These are phyloP conservation scores for Smutsia temminckii DNA, from an alignment of 2,797 vertebrate genomes.

Conservation along the genomic window DNA sequence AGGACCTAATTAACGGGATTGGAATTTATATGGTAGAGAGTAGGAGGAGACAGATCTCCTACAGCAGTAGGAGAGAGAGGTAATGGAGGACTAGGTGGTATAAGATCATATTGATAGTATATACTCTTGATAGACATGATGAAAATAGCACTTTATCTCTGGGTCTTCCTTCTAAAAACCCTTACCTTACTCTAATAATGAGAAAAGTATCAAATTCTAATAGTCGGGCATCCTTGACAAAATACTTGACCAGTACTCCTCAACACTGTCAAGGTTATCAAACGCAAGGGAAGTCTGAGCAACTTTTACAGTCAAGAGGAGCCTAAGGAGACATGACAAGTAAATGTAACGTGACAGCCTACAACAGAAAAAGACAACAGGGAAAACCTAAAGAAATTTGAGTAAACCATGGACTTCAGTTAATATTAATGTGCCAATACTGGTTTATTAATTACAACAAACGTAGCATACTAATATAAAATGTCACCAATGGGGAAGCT, in stretches of 20 bases:
- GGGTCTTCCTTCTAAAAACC: constrained; percentile 9
- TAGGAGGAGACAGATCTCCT: neutral
- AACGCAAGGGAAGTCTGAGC: constrained; percentile 52
- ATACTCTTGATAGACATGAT: neutral
- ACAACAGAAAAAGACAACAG: constrained; percentile 39
- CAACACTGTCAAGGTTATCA: constrained; percentile 39
- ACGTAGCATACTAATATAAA: constrained; percentile 33
- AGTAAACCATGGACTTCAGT: constrained; percentile 27
- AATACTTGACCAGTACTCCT: constrained; percentile 36
- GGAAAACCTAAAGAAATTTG: constrained; percentile 28
- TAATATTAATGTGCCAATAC: neutral
- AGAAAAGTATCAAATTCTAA: constrained; percentile 48
- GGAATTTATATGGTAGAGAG: neutral
- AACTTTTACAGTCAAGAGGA: constrained; percentile 53
- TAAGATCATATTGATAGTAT: neutral
- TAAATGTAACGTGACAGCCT: constrained; percentile 4
- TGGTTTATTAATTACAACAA: constrained; percentile 15
- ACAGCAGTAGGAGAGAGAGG: neutral
- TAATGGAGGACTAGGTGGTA: neutral
- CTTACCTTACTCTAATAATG: neutral
- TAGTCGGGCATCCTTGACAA: constrained; percentile 15
- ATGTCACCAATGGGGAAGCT: constrained; percentile 34
- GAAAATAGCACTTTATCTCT: constrained; percentile 1
- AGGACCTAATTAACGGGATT: neutral
- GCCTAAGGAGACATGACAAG: constrained; percentile 27